These are phyloP conservation scores for Cygnus atratus DNA, from an alignment of 2,113 vertebrate species.

Conservation along the genomic window DNA sequence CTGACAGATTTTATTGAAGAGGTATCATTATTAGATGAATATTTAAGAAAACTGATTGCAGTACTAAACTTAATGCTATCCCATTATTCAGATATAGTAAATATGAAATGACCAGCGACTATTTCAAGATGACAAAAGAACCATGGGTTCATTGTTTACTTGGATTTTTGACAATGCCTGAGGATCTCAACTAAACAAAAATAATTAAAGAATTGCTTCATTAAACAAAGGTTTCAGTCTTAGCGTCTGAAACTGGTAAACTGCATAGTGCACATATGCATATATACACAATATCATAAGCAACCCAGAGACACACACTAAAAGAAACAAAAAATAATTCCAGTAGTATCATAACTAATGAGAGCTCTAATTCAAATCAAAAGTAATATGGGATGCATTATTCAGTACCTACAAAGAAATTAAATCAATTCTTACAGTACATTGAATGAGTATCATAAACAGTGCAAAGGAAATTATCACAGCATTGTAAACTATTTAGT, in stretches of 20 bases:
- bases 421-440: neutral
- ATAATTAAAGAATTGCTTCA: neutral
- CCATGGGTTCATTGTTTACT: neutral
- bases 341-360: neutral
- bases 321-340: neutral
- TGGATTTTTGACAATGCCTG: neutral
- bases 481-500: neutral
- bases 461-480: neutral
- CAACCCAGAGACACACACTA: neutral
- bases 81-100: neutral
- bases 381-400: neutral
- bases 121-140: neutral
- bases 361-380: neutral
- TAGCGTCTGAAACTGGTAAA: neutral
- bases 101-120: neutral
- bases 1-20: neutral
- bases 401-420: neutral
- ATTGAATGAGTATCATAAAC: neutral
- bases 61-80: neutral
- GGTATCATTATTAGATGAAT: neutral
- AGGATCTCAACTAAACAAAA: neutral
- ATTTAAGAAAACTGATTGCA: neutral
- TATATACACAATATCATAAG: neutral
- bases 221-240: neutral
- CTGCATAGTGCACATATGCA: neutral